Base-by-base conservation (phyloP, 2,113 vertebrate species). In the Paratilapia polleni region DNA sequence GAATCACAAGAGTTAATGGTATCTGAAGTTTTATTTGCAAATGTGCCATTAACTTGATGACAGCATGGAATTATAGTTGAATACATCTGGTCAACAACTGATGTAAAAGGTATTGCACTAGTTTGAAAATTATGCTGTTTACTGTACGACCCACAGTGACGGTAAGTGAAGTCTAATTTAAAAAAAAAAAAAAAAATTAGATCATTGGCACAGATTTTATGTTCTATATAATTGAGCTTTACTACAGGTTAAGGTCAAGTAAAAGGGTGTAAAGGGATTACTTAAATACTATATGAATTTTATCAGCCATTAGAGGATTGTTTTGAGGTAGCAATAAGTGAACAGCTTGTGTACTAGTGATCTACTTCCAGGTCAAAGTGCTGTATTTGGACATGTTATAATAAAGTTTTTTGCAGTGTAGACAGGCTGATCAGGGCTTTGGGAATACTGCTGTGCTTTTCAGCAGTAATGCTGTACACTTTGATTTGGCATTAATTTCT, bases 51-150 rank as follows among this genome's bases (percentile, higher is more conserved):
- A 70, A 70, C 24, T 70, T 52, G 22, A 24, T 11, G 15, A 77
- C 26, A 7, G 6, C 20, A 28, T 60, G 3, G 19, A 47, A 20
- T 77, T 61, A 31, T n/a, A 41, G 8, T 41, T 13, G 7, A 13
- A 31, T 49, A 34, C 20, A 49, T 58, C 1, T 62, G 13, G 2
- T 6, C 15, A 75, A 59, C 58, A 60, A 14, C 54, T 75, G 5
- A 26, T 73, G 41, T 34, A 56, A 61, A 60, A 34, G 24, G 6
- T 64, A 77, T 87, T 80, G 68, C 81, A 86, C 66, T 41, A 66
- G 34, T 57, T 79, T 82, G 4, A 14, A 20, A 43, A 74, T 26
- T n/a, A 15, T 38, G 5, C 26, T 52, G 61, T 54, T 22, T 22
- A 10, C 4, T 1, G 0, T 2, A 43, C n/a, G 26, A 34, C 17